These are phyloP conservation scores for Meteorus sp. DNA, from an alignment of 1,140 invertebrate genomes.

Conservation along the genomic window DNA sequence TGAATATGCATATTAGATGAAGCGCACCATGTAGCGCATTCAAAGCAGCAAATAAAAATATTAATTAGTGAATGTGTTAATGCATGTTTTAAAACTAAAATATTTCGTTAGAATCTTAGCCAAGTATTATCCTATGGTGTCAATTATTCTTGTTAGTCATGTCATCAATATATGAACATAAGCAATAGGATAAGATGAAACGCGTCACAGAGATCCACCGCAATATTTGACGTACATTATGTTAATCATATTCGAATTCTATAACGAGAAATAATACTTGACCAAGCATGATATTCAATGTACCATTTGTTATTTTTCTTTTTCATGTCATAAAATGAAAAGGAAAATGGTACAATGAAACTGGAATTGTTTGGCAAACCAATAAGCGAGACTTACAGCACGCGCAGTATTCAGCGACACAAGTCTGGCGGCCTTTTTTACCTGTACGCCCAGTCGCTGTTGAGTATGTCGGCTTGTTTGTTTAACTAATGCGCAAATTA, in stretches of 20 bases:
- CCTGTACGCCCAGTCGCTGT: slow-evolving; percentile 85
- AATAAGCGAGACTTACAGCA: slow-evolving; percentile 65
- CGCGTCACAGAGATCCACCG: too few relatives aligned
- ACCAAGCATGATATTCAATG: slow-evolving; percentile 51
- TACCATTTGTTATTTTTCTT: slow-evolving; percentile 45
- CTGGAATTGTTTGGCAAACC: slow-evolving; percentile 54
- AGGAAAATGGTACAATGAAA: slow-evolving; percentile 52
- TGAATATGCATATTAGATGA: slow-evolving; percentile 34
- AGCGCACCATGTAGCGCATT: slow-evolving; percentile 44
- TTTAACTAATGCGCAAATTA: slow-evolving; percentile 87
- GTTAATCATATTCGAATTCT: too few relatives aligned
- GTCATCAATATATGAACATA: neutral
- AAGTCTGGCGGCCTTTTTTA: slow-evolving; percentile 68
- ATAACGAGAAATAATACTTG: slow-evolving; percentile 47
- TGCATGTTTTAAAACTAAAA: slow-evolving; percentile 53
- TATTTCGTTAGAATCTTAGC: slow-evolving; percentile 47
- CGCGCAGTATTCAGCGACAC: slow-evolving; percentile 60
- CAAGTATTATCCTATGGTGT: slow-evolving; percentile 49
- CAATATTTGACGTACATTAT: neutral
- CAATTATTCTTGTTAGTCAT: slow-evolving; percentile 3
- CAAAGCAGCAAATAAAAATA: slow-evolving; percentile 59
- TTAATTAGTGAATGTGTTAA: slow-evolving; percentile 52
- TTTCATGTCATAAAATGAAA: slow-evolving; percentile 21
- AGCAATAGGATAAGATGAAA: neutral
- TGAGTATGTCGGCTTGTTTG: slow-evolving; percentile 88